These are phyloP conservation scores for Monochamus alternatus DNA, from an alignment of 2,888 invertebrate species.

Conservation along the genomic window DNA sequence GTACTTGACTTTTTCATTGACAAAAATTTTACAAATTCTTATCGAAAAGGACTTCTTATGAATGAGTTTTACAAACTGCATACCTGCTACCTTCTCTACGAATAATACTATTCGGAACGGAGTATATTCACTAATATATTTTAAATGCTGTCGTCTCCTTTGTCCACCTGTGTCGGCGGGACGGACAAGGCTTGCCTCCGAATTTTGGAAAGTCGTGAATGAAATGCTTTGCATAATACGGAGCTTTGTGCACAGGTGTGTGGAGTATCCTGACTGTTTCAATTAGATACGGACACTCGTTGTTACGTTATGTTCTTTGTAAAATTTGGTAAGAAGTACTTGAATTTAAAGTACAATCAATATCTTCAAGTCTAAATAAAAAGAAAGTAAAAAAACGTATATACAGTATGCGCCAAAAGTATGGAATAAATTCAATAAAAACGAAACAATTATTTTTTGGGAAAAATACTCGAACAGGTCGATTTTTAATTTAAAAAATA, in stretches of 20 bases:
- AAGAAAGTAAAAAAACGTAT: too few relatives aligned
- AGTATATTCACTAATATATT: constrained; percentile 48
- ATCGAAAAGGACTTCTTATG: constrained; percentile 46
- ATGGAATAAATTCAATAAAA: too few relatives aligned
- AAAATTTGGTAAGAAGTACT: neutral
- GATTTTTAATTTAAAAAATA: too few relatives aligned
- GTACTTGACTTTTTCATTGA: constrained; percentile 54
- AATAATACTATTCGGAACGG: constrained; percentile 46
- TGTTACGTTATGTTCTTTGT: neutral
- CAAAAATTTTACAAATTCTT: constrained; percentile 51
- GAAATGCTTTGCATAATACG: constrained; percentile 32
- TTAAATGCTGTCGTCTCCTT: constrained; percentile 25
- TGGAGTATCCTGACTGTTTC: constrained; percentile 10
- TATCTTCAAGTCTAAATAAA: neutral
- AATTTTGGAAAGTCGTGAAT: constrained; percentile 23
- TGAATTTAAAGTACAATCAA: neutral
- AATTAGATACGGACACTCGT: neutral
- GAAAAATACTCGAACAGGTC: too few relatives aligned
- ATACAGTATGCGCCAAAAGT: too few relatives aligned
- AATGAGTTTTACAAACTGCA: constrained; percentile 48
- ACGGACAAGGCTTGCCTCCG: constrained; percentile 2
- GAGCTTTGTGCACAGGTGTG: constrained; percentile 37
- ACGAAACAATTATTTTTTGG: too few relatives aligned
- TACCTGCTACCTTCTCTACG: constrained; percentile 44
- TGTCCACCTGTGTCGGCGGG: constrained; percentile 20